Conservation (phyloP, 2,113 vertebrate genomes). For the Muntiacus muntjak region DNA sequence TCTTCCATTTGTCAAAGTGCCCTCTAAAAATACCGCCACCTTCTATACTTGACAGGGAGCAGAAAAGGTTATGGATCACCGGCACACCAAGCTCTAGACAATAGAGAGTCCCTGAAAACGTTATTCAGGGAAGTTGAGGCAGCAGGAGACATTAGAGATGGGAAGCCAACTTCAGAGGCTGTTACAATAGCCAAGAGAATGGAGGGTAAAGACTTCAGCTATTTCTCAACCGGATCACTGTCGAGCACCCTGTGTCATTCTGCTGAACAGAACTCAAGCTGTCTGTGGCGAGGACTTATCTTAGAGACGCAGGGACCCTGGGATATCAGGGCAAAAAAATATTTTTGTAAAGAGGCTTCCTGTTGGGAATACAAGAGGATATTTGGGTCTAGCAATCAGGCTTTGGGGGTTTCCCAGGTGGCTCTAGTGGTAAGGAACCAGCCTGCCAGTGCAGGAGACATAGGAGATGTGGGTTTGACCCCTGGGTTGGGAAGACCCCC, state of each 20-base stretch:
- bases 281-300: not conserved
- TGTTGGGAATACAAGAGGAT: not conserved
- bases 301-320: not conserved
- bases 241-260: not conserved
- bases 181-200: not conserved
- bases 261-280: not conserved
- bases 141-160: not conserved
- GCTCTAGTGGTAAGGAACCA: not conserved
- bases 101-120: not conserved
- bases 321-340: not conserved
- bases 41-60: not conserved
- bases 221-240: not conserved
- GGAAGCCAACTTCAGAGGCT: not conserved
- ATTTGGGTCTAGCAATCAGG: not conserved
- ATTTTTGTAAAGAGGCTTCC: not conserved
- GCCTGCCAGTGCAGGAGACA: not conserved
- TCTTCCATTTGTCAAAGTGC: not conserved
- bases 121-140: not conserved
- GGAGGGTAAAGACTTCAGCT: not conserved
- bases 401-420: not conserved
- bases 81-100: not conserved
- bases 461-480: not conserved
- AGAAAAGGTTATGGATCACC: not conserved
- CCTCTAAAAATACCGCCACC: not conserved
- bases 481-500: not conserved